Evolutionary conservation across 2,797 vertebrate species (phyloP).

Genomic region (Enteromius unitaeniatus): DNA sequence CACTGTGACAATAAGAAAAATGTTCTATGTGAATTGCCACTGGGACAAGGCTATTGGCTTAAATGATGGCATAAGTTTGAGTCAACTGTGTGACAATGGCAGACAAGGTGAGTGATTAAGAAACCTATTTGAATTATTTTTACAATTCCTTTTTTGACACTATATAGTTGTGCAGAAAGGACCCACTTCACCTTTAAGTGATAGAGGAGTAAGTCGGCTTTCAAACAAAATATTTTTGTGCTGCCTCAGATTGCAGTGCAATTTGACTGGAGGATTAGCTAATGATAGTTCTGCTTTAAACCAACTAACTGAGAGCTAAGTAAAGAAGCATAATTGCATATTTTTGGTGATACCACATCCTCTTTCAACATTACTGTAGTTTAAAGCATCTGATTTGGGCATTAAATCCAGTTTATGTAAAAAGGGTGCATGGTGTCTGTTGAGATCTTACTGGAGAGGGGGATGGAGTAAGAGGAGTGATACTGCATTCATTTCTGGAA

Average conservation of each 20-base stretch:
- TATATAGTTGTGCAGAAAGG: not conserved
- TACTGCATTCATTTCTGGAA: conserved; percentile 85
- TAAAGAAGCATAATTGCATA: conserved; percentile 58
- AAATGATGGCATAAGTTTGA: not conserved
- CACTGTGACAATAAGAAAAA: not conserved
- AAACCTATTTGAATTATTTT: not conserved
- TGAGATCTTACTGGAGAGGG: conserved; percentile 85
- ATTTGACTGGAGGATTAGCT: conserved; percentile 35
- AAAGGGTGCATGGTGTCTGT: not conserved
- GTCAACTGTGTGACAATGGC: not conserved
- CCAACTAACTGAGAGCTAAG: conserved; percentile 34
- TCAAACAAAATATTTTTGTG: conserved; percentile 19
- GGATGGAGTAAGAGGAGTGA: conserved; percentile 91
- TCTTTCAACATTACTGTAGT: conserved; percentile 28
- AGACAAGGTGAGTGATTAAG: not conserved
- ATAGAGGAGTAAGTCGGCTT: conserved; percentile 11
- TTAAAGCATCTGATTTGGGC: conserved; percentile 19
- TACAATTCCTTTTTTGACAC: not conserved
- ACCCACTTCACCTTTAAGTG: not conserved
- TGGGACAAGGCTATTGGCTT: not conserved
- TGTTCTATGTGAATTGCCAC: not conserved
- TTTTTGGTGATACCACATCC: conserved; percentile 35
- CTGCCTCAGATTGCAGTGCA: conserved; percentile 51
- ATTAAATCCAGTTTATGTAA: not conserved
- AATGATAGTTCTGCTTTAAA: conserved; percentile 43